Base-by-base conservation (phyloP, 2,797 vertebrate species). In the Leptodactylus fallax region DNA sequence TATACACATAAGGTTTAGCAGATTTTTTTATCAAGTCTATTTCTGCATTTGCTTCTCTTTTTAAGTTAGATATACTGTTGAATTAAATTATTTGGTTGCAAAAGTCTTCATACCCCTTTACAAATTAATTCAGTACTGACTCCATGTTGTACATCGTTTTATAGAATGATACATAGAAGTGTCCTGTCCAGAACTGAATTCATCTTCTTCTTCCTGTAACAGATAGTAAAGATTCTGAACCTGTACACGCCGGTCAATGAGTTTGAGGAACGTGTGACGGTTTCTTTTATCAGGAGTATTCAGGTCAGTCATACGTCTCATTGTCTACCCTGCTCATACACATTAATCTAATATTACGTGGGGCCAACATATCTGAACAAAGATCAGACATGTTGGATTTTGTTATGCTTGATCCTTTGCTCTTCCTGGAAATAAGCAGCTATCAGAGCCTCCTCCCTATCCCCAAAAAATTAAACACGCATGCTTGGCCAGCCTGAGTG, bases 211-310 rank as follows among this genome's bases (percentile, higher is more conserved):
- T 91, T 21, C 81, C 91, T 88, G 56, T 61, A 65, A 93, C 95
- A 99, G 98, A 98, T 99, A 77, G 97, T 99, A 87, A 99, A 99
- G 92, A 97, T 99, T 90, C 95, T 99, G 85, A 99, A 97, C 92
- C 96, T 99, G 71, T 99, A 99, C 95, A 99, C 98, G 6, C 98
- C 98, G 0, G 94, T 98, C 89, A 99, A 99, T 25, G 98, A 99
- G 92, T 99, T 99, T 90, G 98, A 99, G 91, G 98, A 99, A 85
- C 94, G 97, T 6, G 98, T 99, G 90, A 98, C 97, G 0, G 98
- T 99, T 87, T 93, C 96, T 67, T 99, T 99, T 95, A 99, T 99
- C 92, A 94, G 97, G 89, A 96, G 94, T 90, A 97, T 99, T 74
- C 98, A 99, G 97, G 98, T 98, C 90, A 93, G 91, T 21, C 47